Base-by-base conservation (phyloP, 2,888 invertebrate genomes). In the Zygaena filipendulae region DNA sequence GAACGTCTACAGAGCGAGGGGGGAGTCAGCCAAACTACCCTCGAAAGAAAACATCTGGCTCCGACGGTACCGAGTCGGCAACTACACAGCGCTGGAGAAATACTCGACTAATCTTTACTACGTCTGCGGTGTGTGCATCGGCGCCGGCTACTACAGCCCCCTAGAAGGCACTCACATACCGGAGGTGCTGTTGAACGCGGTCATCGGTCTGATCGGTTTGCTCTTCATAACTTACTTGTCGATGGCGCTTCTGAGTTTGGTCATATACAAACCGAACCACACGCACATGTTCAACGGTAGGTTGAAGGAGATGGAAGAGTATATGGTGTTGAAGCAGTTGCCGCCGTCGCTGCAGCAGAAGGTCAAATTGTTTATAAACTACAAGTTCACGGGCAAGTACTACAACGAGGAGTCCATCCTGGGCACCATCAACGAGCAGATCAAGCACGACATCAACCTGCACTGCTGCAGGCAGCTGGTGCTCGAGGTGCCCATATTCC, bases 371-470 rank as follows among this genome's bases (percentile, higher is more conserved):
- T 67, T 56, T 28, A 37, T 68, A 3, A 57, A 61, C 32, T 63
- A 67, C 35, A 63, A 63, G 38, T 70, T 58, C 29, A 54, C 59
- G 29, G 63, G 58, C 2, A 52, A 50, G 13, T 67, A 54, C 25
- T 67, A 58, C 37, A 57, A 64, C 32, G 69, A 71, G 39, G 34
- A 38, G 2, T 40, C 41, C 2, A 66, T 71, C 6, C 28, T 56
- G 43, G 49, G 42, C 18, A 67, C 67, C 2, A 53, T 71, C 6
- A 66, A 67, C 13, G 72, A 70, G 35, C 67, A 68, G 33, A 61
- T 82, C 21, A 66, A 74, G 23, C 61, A 81, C 36, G 84, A 86
- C 36, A 82, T 86, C 10, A 80, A 81, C 30, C 55, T 83, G 45
- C 68, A 82, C 45, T 72, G 77, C 14, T 84, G 84, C 42, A 75